Conservation (phyloP, 2,797 vertebrate genomes). For the Hydrocynus forskahlii region DNA sequence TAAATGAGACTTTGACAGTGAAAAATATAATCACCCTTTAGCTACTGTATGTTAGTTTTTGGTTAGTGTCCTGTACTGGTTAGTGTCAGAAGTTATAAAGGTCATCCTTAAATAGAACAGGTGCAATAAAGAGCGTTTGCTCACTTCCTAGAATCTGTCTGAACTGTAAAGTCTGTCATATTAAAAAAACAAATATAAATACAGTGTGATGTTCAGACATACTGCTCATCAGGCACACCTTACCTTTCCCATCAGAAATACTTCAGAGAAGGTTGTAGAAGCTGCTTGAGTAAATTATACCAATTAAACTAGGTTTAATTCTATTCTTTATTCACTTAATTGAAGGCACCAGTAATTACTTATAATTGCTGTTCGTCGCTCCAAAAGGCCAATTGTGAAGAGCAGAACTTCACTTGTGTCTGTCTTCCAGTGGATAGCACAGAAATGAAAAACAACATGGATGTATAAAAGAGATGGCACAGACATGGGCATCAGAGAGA, state of each 20-base stretch:
- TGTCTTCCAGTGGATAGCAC: slow-evolving; percentile 12
- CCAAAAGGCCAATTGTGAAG: slow-evolving; percentile 24
- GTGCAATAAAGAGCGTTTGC: no score
- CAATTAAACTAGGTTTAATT: slow-evolving; percentile 54
- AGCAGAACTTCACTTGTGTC: slow-evolving; percentile 33
- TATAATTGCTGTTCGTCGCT: slow-evolving; percentile 52
- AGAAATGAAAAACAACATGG: slow-evolving; percentile 47
- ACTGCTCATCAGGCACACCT: background rate
- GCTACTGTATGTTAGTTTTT: no score
- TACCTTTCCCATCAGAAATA: slow-evolving; percentile 15
- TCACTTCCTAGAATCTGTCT: no score
- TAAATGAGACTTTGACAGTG: no score
- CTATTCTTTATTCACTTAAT: slow-evolving; percentile 51
- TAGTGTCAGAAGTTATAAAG: no score
- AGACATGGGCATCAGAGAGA: slow-evolving; percentile 30
- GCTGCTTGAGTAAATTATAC: slow-evolving; percentile 48
- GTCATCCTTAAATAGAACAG: no score
- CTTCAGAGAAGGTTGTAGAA: slow-evolving; percentile 15
- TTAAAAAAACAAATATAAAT: background rate
- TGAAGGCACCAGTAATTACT: slow-evolving; percentile 55
- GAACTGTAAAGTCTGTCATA: background rate
- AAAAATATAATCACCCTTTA: no score
- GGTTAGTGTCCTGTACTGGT: no score
- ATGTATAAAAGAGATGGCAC: slow-evolving; percentile 33
- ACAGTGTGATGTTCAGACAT: background rate